Evolutionary conservation across 2,888 invertebrate genomes (phyloP), one percentile per base, ranked within the genome.

Genomic region (Philereme vetulata): DNA sequence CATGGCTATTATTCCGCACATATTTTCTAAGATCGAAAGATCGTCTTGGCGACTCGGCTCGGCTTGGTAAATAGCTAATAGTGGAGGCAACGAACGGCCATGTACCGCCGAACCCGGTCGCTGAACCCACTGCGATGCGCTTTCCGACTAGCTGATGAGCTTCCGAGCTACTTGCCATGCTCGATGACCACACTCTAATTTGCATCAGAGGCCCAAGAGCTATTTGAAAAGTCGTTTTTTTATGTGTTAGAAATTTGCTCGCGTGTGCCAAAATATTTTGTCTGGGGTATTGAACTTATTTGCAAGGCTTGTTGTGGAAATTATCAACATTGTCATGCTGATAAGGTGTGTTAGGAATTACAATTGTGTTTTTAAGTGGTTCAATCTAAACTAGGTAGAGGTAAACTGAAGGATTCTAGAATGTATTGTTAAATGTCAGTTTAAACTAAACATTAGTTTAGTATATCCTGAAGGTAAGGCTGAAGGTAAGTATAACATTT

Each of bases 51-150:
- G 56, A 33, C 50, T 49, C 81, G 77, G 75, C 50, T 49, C 81
- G 76, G 75, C 74, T 74, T 71, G 72, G 78, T 76, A 81, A 81
- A 82, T 79, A 84, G 77, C 72, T 71, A 69, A 71, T 67, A 65
- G 71, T 58, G 72, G 72, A 75, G 76, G 77, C 77, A 87, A 87
- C 73, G 86, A 85, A 84, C 88, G 83, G 78, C 81, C 84, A 61
- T 77, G 77, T 76, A 51, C 55, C 73, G 80, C 84, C 88, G 75
- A 90, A 90, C 80, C 56, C 87, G 90, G 90, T 87, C 90, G 78
- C 62, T 79, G 89, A 90, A 85, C 90, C 79, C 77, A 45, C 49
- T 7, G 48, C 60, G 60, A 72, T 68, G 82, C 84, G 83, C 82
- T 73, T 74, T 72, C 72, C 73, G 83, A 83, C 78, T 85, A 71